phyloP scores from a whole-genome alignment of 2,888 invertebrate species.

The Protula sp. region DNA sequence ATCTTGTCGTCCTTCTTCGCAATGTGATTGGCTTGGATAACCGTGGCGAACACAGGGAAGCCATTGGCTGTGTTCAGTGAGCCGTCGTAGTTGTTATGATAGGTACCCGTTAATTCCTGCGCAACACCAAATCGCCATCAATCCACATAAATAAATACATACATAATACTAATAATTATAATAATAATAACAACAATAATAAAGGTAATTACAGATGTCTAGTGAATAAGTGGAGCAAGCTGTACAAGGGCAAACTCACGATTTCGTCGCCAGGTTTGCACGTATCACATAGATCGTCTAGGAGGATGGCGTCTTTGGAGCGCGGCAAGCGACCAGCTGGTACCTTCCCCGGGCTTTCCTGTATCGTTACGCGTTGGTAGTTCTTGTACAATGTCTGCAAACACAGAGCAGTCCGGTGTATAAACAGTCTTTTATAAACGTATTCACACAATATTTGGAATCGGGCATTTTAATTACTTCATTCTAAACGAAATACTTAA shows the following conservation, averaged over 20 bases:
- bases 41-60: constrained; percentile 97
- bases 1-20: constrained; percentile 90
- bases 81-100: constrained; percentile 96
- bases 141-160: background rate
- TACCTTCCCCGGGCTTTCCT: constrained; percentile 96
- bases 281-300: constrained; percentile 91
- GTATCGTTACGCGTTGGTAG: constrained; percentile 94
- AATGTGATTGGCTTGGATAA: constrained; percentile 92
- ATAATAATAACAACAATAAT: too few species aligned
- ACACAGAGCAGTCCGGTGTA: too few species aligned
- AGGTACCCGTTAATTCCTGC: constrained; percentile 70
- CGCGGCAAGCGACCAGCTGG: constrained; percentile 95
- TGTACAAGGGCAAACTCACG: constrained; percentile 55
- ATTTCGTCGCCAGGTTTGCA: constrained; percentile 99
- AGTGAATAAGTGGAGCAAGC: too few species aligned
- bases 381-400: constrained; percentile 92
- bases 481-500: too few species aligned
- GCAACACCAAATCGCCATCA: background rate
- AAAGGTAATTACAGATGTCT: too few species aligned
- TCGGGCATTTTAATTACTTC: too few species aligned
- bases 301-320: constrained; percentile 90
- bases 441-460: too few species aligned
- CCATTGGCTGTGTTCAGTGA: constrained; percentile 80
- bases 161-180: background rate
- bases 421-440: too few species aligned